Conservation (phyloP, 2,113 vertebrate genomes). For the Ellobius talpinus region DNA sequence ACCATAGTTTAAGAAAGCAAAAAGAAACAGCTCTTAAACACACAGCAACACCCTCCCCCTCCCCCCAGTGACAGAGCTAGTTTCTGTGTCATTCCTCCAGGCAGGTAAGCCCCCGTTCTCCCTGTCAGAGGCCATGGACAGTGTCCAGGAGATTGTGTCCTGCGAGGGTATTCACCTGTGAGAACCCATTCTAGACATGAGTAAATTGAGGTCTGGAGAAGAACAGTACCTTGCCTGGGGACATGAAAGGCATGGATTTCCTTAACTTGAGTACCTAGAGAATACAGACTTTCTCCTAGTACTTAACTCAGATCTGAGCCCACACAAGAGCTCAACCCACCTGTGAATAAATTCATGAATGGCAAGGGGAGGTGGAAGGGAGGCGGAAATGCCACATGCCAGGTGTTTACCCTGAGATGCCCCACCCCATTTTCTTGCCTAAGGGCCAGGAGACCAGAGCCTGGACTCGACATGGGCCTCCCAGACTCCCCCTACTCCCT, state of each 20-base stretch:
- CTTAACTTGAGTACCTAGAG: background rate
- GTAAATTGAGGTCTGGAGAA: background rate
- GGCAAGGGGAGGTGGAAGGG: background rate
- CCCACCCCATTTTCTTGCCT: background rate
- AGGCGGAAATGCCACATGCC: background rate
- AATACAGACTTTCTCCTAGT: background rate
- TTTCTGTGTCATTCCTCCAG: background rate
- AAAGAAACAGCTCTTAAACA: constrained; percentile 44
- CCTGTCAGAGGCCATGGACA: background rate
- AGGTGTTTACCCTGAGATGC: background rate
- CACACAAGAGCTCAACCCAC: background rate
- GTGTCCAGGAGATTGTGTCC: background rate
- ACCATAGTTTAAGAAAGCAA: background rate
- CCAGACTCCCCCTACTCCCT: background rate
- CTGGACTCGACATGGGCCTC: background rate
- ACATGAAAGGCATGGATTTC: background rate
- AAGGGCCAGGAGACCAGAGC: background rate
- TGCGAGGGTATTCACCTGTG: background rate
- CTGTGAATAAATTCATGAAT: background rate
- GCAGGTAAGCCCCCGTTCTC: background rate
- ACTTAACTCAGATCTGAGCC: background rate
- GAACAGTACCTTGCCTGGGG: background rate
- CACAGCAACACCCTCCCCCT: background rate
- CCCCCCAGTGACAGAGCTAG: background rate
- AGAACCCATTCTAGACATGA: background rate